These are phyloP conservation scores for Urocolius indicus DNA, from an alignment of 2,113 vertebrate genomes.

Conservation along the genomic window DNA sequence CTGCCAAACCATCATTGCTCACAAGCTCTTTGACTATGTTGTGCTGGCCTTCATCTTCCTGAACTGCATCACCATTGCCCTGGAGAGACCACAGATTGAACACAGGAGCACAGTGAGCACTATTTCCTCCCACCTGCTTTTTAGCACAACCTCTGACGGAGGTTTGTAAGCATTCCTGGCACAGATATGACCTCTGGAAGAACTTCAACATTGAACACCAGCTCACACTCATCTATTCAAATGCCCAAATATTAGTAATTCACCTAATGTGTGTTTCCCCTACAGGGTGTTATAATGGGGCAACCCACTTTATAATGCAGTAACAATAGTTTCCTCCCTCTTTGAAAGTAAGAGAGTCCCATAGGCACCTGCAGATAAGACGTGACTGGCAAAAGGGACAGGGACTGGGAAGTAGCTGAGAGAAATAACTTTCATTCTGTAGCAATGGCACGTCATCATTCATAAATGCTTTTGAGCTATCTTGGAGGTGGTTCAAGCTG, in stretches of 20 bases:
- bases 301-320: background rate
- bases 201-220: background rate
- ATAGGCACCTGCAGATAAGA: background rate
- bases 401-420: background rate
- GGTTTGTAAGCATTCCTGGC: background rate
- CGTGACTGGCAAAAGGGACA: background rate
- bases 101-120: conserved; percentile 92
- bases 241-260: background rate
- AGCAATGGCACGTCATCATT: background rate
- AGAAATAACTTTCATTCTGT: background rate
- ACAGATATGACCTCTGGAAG: background rate
- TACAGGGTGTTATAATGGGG: background rate
- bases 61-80: conserved; percentile 98
- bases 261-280: background rate
- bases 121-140: background rate
- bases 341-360: background rate
- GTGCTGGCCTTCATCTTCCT: conserved; percentile 98
- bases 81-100: conserved; percentile 96
- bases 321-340: background rate
- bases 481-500: background rate
- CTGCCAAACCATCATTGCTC: conserved; percentile 95
- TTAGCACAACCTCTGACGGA: background rate
- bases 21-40: conserved; percentile 96
- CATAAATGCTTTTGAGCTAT: background rate
- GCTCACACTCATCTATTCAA: background rate